Percentiles rank a stretch among this genome's conserved stretches.
Evolutionary conservation across 2,888 invertebrate species (phyloP).

Genomic region (Chymomyza amoena): DNA sequence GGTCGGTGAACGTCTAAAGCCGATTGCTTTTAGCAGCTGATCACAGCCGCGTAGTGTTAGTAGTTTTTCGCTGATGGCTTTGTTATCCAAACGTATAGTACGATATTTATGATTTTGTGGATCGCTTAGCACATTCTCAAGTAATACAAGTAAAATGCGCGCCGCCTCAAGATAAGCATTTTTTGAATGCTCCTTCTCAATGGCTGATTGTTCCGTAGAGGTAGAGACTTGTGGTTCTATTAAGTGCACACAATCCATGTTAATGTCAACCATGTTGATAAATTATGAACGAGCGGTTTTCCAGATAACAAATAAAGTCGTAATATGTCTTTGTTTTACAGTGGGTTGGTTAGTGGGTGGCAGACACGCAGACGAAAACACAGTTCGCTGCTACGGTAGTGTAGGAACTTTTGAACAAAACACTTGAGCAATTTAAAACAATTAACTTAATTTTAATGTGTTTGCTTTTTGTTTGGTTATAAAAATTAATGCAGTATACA

Average conservation of each 20-base stretch:
- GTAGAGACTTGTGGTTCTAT: constrained; percentile 51
- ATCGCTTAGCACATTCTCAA: constrained; percentile 77
- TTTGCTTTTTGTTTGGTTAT: background rate
- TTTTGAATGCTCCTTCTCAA: constrained; percentile 54
- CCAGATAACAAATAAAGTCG: constrained; percentile 34
- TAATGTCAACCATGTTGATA: constrained; percentile 59
- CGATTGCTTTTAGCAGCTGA: constrained; percentile 74
- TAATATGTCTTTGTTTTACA: constrained; percentile 5
- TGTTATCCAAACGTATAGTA: constrained; percentile 76
- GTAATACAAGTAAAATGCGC: constrained; percentile 74
- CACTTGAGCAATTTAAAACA: constrained; percentile 3
- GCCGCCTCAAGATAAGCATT: constrained; percentile 75
- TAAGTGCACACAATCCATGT: constrained; percentile 57
- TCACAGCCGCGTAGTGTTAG: constrained; percentile 71
- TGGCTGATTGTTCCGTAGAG: constrained; percentile 11
- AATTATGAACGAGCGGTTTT: constrained; percentile 3
- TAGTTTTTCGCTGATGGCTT: constrained; percentile 76
- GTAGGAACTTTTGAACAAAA: background rate
- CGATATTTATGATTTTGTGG: constrained; percentile 77
- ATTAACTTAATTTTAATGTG: background rate
- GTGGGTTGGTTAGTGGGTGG: constrained; percentile 22
- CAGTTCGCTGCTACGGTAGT: background rate
- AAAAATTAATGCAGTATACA: background rate
- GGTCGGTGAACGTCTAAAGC: constrained; percentile 63
- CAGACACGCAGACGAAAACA: constrained; percentile 10